These are phyloP conservation scores for Drosophila fungiperda DNA, from an alignment of 2,888 invertebrate genomes.

Conservation along the genomic window DNA sequence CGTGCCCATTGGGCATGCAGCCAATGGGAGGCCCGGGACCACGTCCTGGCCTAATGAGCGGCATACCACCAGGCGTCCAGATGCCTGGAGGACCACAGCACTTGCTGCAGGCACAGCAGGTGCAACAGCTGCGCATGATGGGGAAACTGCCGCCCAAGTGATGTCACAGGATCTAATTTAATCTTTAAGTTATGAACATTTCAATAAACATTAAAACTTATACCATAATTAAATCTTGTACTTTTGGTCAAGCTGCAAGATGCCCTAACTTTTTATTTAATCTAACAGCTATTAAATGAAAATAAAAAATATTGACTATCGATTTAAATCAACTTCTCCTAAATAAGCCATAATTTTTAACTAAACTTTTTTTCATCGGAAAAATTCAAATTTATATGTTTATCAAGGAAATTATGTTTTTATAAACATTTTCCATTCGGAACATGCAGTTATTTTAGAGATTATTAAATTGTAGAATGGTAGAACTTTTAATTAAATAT, in stretches of 20 bases:
- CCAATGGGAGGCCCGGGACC: conserved; percentile 57
- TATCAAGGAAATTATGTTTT: background rate
- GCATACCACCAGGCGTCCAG: conserved; percentile 66
- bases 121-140: conserved; percentile 86
- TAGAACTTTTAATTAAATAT: background rate
- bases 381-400: background rate
- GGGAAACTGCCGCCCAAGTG: conserved; percentile 73
- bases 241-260: background rate
- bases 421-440: background rate
- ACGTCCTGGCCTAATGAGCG: conserved; percentile 45
- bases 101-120: conserved; percentile 85
- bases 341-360: background rate
- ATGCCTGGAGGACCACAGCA: conserved; percentile 85
- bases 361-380: background rate
- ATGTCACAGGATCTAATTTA: conserved; percentile 25
- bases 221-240: background rate
- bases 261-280: background rate
- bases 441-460: background rate
- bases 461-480: background rate
- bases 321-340: background rate
- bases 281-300: background rate
- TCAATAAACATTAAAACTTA: conserved; percentile 18
- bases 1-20: conserved; percentile 58
- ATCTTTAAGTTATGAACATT: conserved; percentile 7
- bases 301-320: background rate